phyloP scores from a whole-genome alignment of 2,113 vertebrate genomes.

The Corvus hawaiiensis region DNA sequence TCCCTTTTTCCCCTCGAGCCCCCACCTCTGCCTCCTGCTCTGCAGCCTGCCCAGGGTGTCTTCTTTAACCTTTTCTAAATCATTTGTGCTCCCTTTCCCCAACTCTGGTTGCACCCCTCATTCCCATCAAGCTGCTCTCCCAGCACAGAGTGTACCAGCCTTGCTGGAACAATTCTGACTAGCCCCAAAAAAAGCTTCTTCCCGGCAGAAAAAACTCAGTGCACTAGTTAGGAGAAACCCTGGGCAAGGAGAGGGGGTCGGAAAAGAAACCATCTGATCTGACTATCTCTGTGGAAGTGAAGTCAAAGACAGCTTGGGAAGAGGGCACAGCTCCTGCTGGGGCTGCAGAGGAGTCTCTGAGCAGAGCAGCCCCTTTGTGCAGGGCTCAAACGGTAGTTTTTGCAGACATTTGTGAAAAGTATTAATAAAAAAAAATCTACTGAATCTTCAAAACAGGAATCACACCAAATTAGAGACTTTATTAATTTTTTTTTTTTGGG shows the following conservation, averaged over 20 bases:
- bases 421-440: not conserved
- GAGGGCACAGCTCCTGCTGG: accelerated
- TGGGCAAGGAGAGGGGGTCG: not conserved
- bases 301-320: not conserved
- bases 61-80: not conserved
- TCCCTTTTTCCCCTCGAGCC: not conserved
- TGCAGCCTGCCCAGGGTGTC: not conserved
- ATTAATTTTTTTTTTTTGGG: not conserved
- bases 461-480: not conserved
- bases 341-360: not conserved
- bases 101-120: not conserved
- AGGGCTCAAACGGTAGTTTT: not conserved
- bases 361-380: not conserved
- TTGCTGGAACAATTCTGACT: not conserved
- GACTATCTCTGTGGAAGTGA: not conserved
- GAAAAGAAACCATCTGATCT: not conserved
- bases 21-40: not conserved
- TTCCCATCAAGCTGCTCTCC: not conserved
- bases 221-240: not conserved
- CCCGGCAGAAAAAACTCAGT: not conserved
- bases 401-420: not conserved
- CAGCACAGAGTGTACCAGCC: not conserved
- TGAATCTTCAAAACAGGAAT: not conserved
- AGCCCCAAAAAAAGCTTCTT: not conserved
- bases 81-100: not conserved